A percentile compares a stretch with the other conserved stretches of the same genome.
These are phyloP conservation scores for Osedax fenrisi DNA, from an alignment of 2,888 invertebrate genomes.

Conservation along the genomic window DNA sequence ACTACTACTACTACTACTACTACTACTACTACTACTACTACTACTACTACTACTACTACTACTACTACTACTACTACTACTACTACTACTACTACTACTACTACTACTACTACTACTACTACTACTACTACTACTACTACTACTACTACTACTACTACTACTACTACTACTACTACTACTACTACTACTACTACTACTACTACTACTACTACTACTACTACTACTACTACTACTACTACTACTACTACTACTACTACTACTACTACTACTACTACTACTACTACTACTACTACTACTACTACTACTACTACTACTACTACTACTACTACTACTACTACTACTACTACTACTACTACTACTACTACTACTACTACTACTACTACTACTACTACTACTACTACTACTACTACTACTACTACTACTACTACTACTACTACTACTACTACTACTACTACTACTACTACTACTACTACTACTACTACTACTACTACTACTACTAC, in stretches of 20 bases:
- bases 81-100: slow-evolving; percentile 31
- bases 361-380: slow-evolving; percentile 28
- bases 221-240: slow-evolving; percentile 19
- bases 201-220: slow-evolving; percentile 17
- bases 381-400: slow-evolving; percentile 30
- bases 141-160: slow-evolving; percentile 15
- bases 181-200: slow-evolving; percentile 31
- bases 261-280: slow-evolving; percentile 28
- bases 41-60: slow-evolving; percentile 15
- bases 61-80: slow-evolving; percentile 27
- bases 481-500: slow-evolving; percentile 30
- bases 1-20: slow-evolving; percentile 17
- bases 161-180: slow-evolving; percentile 27
- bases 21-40: slow-evolving; percentile 20
- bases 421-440: slow-evolving; percentile 21
- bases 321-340: slow-evolving; percentile 21
- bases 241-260: slow-evolving; percentile 16
- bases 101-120: slow-evolving; percentile 14
- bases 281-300: slow-evolving; percentile 30
- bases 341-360: slow-evolving; percentile 13
- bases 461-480: slow-evolving; percentile 29
- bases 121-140: slow-evolving; percentile 21
- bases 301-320: slow-evolving; percentile 16
- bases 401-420: slow-evolving; percentile 15
- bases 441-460: slow-evolving; percentile 14